These are phyloP conservation scores for Sylvilagus floridanus DNA, from an alignment of 2,797 vertebrate genomes.

Conservation along the genomic window DNA sequence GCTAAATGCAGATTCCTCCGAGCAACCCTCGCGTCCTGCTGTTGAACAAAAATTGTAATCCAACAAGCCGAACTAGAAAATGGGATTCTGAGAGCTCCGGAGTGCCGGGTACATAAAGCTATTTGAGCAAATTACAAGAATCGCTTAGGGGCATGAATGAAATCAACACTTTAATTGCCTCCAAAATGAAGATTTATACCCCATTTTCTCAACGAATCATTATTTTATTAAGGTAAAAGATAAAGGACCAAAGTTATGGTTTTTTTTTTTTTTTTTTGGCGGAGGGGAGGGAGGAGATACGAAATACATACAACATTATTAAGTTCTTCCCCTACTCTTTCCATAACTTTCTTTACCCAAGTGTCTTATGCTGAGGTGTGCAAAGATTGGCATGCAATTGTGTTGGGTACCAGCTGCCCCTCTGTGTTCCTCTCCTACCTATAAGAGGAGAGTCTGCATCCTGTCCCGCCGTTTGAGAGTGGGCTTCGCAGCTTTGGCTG, in stretches of 20 bases:
- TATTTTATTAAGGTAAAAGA: slow-evolving; percentile 89
- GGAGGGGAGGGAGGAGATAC: background rate
- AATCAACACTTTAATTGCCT: slow-evolving; percentile 99
- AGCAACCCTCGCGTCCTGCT: slow-evolving; percentile 71
- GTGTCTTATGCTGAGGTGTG: slow-evolving; percentile 16
- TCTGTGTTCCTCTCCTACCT: background rate
- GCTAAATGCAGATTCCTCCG: slow-evolving; percentile 62
- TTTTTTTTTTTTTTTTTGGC: background rate
- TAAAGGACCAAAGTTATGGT: slow-evolving; percentile 82
- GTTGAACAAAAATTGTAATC: slow-evolving; percentile 88
- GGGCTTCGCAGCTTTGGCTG: slow-evolving; percentile 28
- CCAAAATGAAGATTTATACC: slow-evolving; percentile 97
- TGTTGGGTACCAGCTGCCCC: background rate
- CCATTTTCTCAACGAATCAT: slow-evolving; percentile 92
- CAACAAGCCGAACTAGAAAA: slow-evolving; percentile 92
- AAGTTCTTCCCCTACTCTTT: background rate
- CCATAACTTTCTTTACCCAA: slow-evolving; percentile 46
- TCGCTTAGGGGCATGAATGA: slow-evolving; percentile 94
- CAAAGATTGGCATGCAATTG: background rate
- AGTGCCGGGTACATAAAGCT: slow-evolving; percentile 95
- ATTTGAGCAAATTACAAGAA: slow-evolving; percentile 95
- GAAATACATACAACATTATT: slow-evolving; percentile 24
- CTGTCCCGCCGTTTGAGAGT: background rate
- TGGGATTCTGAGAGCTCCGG: slow-evolving; percentile 92
- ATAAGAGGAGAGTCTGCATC: background rate